Evolutionary conservation across 1,140 invertebrate genomes (phyloP), one percentile per base, ranked within the genome.

Genomic region (Drosophila bocqueti): DNA sequence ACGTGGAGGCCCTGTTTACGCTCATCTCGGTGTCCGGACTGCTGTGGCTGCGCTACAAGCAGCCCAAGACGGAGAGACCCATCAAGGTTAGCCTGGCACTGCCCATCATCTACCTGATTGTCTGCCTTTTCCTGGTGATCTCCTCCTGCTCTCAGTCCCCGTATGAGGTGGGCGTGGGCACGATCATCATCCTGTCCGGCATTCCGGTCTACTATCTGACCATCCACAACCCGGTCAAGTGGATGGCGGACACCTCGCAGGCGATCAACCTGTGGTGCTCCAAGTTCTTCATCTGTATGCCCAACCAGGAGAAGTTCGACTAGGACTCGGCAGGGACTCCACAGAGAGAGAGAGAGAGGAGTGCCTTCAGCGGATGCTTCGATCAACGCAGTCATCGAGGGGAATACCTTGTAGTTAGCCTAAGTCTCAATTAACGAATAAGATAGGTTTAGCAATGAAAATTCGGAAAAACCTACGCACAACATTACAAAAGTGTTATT

Each of bases 1-100:
- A 98, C 91, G 97, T 98, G 49, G 98, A 99, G 93, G 96, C 97
- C 13, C 93, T 98, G n/a, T 99, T 99, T 91, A 98, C 97, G n/a
- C 95, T 97, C 15, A 94, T 97, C 29, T 98, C 98, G 15, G 96
- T 99, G 2, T 94, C 95, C 16, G 98, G 97, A 26, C 93, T 99
- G 31, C 93, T 99, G 7, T 98, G 97, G 95, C 94, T 99, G 92
- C 95, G 98, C 49, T 95, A 95, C 81, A 97, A 95, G 52, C 94
- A 94, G 59, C 97, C 98, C 0, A 92, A 97, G 63, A 92, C 96
- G 26, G 91, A 94, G 13, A 93, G 98, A 67, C 98, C 98, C 1
- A 98, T 98, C 62, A 93, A 80, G 3, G 92, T 93, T 0, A 95
- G 94, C 84, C 93, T 98, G 4, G 74, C 95, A 15, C 93, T 98